Evolutionary conservation across 2,888 invertebrate genomes (phyloP).

Genomic region (Cyclophora albipunctata): DNA sequence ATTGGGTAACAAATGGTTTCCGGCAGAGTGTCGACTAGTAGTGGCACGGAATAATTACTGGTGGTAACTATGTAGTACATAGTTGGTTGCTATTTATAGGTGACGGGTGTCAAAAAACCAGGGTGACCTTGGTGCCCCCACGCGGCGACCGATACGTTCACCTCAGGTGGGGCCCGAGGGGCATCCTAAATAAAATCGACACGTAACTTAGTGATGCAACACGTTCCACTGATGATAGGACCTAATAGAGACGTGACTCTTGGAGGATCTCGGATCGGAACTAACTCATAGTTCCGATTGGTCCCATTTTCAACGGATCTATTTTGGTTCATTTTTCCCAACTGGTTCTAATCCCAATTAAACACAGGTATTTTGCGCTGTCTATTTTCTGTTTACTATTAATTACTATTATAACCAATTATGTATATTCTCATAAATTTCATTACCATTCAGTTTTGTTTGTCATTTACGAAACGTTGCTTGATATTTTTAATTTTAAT

Average conservation of each 20-base stretch:
- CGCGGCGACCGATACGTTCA: conserved; percentile 67
- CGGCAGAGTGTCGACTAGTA: conserved; percentile 43
- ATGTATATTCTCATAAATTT: no score
- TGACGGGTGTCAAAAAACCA: conserved; percentile 70
- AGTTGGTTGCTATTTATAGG: conserved; percentile 46
- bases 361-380: no score
- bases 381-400: no score
- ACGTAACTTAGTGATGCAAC: conserved; percentile 19
- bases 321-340: no score
- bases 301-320: no score
- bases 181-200: conserved; percentile 27
- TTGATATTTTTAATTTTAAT: no score
- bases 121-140: conserved; percentile 71
- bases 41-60: conserved; percentile 55
- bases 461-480: no score
- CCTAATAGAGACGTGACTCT: background rate
- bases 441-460: no score
- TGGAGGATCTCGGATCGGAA: no score
- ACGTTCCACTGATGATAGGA: conserved; percentile 7
- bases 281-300: no score
- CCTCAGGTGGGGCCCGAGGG: conserved; percentile 68
- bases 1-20: conserved; percentile 64
- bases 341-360: no score
- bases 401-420: no score
- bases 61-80: conserved; percentile 13